These are phyloP conservation scores for Centropus bengalensis DNA, from an alignment of 2,113 vertebrate species.

Conservation along the genomic window DNA sequence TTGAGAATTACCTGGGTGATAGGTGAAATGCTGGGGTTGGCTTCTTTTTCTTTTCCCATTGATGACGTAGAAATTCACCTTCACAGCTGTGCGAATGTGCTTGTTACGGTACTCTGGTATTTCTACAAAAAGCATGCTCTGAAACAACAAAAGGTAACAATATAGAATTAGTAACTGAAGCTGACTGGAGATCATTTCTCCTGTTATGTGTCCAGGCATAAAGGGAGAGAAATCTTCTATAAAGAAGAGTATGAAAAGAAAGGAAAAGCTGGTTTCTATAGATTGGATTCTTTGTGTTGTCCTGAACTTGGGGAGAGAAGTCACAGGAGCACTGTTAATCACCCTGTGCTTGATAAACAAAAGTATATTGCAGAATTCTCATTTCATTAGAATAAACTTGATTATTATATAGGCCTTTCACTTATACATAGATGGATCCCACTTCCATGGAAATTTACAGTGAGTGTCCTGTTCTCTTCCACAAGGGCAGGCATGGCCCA, in stretches of 20 bases:
- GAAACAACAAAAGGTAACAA: background rate
- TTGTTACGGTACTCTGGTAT: conserved; percentile 91
- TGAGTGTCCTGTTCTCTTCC: background rate
- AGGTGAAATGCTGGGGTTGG: conserved; percentile 94
- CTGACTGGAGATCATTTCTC: background rate
- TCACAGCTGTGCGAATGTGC: conserved; percentile 82
- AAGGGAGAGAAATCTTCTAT: background rate
- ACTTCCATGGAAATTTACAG: background rate
- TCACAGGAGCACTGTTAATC: background rate
- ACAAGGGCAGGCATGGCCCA: background rate
- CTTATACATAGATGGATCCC: background rate
- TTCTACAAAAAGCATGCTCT: conserved; percentile 97
- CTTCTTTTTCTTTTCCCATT: conserved; percentile 97
- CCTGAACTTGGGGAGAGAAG: background rate
- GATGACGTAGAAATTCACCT: conserved; percentile 97
- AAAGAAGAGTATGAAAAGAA: background rate
- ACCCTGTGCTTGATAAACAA: background rate
- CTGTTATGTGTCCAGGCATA: rapidly evolving
- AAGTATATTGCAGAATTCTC: background rate
- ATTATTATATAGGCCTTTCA: background rate
- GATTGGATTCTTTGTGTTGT: background rate
- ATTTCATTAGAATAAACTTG: background rate
- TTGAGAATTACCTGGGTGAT: conserved; percentile 84
- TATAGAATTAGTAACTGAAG: background rate
- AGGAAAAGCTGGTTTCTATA: background rate